Evolutionary conservation across 2,113 vertebrate genomes (phyloP), one percentile per base, ranked within the genome.

Genomic region (Aix galericulata): DNA sequence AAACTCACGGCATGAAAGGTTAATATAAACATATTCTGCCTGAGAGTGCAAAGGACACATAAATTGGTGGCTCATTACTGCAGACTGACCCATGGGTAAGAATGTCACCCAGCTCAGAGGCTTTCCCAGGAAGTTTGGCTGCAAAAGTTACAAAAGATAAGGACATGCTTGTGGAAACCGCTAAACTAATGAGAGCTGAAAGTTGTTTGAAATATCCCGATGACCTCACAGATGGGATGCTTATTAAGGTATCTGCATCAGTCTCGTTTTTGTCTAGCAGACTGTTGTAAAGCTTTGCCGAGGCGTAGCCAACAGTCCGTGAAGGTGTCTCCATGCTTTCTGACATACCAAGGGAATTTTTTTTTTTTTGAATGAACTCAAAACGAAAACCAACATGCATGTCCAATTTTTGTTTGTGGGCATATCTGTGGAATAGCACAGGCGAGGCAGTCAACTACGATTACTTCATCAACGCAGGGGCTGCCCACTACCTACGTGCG

Each of bases 281-380:
- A 98, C 97, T 98, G 97, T 94, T 98, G 91, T 94, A 91, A 98
- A 98, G 98, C 98, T 98, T 97, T 97, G 98, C 96, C 63, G 97
- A 99, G 98, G 98, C 98, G 98, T 98, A 98, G 98, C 97, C 98
- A 99, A 97, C 98, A 98, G 99, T 98, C 99, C 98, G 98, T 99
- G 99, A 99, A 99, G 99, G 99, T 98, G 98, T 99, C 98, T 98
- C 97, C 97, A 98, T 97, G 97, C 98, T 97, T 98, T 98, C 98
- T 98, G 98, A 98, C 98, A 98, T 98, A 98, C 97, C 97, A 97
- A 98, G 97, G 97, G 97, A 96, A 96, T 98, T n/a, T 29, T 64
- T 62, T 63, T 7, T 66, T 85, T 89, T 98, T 97, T 95, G 95
- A 98, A 97, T 96, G 97, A 98, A 98, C 98, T 97, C 94, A 96